phyloP scores from a whole-genome alignment of 1,140 invertebrate species.

The Oppia nitens region DNA sequence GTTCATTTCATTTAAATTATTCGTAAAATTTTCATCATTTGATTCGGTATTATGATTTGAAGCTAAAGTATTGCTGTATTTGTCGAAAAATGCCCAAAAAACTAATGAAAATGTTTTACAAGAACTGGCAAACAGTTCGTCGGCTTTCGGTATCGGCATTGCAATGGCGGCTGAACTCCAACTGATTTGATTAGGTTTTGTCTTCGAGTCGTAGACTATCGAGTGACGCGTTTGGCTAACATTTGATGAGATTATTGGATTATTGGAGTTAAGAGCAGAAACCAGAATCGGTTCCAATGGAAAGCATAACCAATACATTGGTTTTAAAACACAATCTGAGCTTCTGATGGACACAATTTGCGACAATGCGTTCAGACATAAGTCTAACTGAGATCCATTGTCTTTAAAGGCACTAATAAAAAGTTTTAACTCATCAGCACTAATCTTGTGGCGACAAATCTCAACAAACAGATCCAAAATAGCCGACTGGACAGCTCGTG shows the following conservation, averaged over 20 bases:
- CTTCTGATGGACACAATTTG: neutral
- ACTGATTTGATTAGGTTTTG: neutral
- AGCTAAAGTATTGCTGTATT: neutral
- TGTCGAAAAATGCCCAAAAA: conserved; percentile 7
- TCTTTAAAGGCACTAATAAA: conserved; percentile 11
- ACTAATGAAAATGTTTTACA: neutral
- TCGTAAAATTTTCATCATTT: neutral
- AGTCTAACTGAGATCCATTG: conserved; percentile 5
- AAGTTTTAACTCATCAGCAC: conserved; percentile 2
- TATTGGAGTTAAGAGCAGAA: neutral
- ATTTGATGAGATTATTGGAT: neutral
- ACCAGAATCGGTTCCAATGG: conserved; percentile 6
- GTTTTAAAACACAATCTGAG: neutral
- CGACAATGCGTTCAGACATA: neutral
- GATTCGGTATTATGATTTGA: neutral
- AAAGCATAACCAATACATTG: neutral
- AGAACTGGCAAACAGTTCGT: neutral
- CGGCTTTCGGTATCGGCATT: neutral
- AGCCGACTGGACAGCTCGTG: conserved; percentile 1
- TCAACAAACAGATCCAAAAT: conserved; percentile 10
- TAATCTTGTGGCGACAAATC: neutral
- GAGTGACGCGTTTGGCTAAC: neutral
- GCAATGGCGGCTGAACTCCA: neutral
- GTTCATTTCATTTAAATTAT: neutral
- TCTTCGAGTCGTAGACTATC: neutral